Base-by-base conservation (phyloP, 2,113 vertebrate species). In the Hipposideros armiger region DNA sequence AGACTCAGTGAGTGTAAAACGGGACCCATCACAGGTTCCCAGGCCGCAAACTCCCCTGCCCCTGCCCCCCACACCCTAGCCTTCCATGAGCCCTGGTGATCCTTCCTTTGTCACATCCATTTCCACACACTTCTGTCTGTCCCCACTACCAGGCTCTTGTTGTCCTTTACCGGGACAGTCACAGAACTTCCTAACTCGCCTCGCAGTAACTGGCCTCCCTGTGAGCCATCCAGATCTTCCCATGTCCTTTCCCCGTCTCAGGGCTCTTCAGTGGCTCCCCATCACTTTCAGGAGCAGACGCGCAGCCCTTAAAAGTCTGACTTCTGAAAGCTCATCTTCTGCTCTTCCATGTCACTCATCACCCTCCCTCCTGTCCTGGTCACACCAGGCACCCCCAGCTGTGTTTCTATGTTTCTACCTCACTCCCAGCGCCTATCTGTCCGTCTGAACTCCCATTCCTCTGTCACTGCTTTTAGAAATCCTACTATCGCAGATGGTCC, bases 401-500 rank as follows among this genome's bases (percentile, higher is more conserved):
- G 56, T 84, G 24, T 54, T 40, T 83, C 69, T 56, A 7, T 56
- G 42, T 54, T 52, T 58, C 62, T 36, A 32, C 32, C 7, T 80
- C 45, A 5, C 40, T 54, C 60, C 40, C 17, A 11, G 10, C n/a
- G 36, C 50, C 62, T 74, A 20, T 26, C 50, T 95, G 64, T 78
- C 67, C 95, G 47, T 36, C 58, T 76, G 54, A 77, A 84, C 50
- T 92, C 60, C 72, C 74, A 40, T 58, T 69, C 36, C 36, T 64
- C 69, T 78, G 47, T 74, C 42, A 22, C 19, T 69, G 2, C 50
- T 73, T 20, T 13, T 93, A 47, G 50, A 70, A 72, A 77, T 42
- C 56, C 74, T 73, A 4, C 42, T 45, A 0, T 54, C 77, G 85
- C 56, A 26, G 56, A 91, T 52, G 50, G 50, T 7, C 24, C 42